These are phyloP conservation scores for Cantharis nigra DNA, from an alignment of 2,888 invertebrate genomes.

Conservation along the genomic window DNA sequence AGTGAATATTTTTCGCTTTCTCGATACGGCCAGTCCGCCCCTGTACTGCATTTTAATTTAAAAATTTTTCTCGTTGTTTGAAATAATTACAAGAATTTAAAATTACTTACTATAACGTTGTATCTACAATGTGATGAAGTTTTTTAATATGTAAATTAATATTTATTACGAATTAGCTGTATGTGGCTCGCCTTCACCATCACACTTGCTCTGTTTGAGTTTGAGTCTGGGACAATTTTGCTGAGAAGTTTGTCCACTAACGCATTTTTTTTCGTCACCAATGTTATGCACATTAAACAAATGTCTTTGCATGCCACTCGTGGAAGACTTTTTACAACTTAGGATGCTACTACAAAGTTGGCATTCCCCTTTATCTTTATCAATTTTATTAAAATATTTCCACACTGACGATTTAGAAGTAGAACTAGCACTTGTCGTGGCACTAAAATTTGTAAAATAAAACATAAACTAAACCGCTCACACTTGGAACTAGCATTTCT, in stretches of 20 bases:
- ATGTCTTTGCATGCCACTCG: background rate
- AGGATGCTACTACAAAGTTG: background rate
- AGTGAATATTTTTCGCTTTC: background rate
- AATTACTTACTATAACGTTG: background rate
- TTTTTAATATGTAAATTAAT: background rate
- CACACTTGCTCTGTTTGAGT: background rate
- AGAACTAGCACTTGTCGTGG: background rate
- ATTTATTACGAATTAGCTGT: background rate
- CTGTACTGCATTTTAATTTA: background rate
- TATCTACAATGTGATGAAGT: background rate
- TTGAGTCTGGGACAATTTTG: background rate
- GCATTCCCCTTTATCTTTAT: background rate
- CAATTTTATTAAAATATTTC: background rate
- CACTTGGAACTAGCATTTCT: background rate
- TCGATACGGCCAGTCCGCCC: background rate
- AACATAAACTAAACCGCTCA: background rate
- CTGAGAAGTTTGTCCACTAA: background rate
- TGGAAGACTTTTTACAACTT: background rate
- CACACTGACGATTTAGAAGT: background rate
- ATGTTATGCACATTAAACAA: background rate
- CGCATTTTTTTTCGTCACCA: background rate
- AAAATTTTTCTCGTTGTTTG: background rate
- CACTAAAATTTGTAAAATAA: background rate
- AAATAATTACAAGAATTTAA: background rate
- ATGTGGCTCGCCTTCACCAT: background rate